A percentile compares a stretch with the other conserved stretches of the same genome.
These are phyloP conservation scores for Clinocottus analis DNA, from an alignment of 2,113 vertebrate species.

Conservation along the genomic window DNA sequence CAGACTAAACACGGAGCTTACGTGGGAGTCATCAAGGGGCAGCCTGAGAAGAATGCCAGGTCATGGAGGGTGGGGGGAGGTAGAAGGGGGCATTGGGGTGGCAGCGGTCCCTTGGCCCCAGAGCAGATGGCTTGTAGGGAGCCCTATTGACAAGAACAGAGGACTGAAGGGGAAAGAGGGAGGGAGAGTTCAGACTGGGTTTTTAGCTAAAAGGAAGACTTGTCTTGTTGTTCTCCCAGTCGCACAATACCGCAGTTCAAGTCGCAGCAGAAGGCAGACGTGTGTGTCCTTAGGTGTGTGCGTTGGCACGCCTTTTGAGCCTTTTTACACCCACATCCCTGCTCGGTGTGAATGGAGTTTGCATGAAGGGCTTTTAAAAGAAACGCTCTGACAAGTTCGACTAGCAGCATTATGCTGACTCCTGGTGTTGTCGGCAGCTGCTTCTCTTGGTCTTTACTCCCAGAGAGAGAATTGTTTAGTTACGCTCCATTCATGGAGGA, in stretches of 20 bases:
- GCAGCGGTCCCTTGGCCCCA: slow-evolving; percentile 59
- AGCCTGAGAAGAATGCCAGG: slow-evolving; percentile 74
- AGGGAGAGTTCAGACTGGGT: slow-evolving; percentile 59
- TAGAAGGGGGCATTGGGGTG: slow-evolving; percentile 57
- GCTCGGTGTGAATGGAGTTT: slow-evolving; percentile 68
- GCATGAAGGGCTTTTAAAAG: slow-evolving; percentile 62
- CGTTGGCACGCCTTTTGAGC: slow-evolving; percentile 55
- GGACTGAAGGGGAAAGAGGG: slow-evolving; percentile 51
- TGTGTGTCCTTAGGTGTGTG: slow-evolving; percentile 62
- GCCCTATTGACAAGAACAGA: slow-evolving; percentile 68
- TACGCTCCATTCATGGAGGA: slow-evolving; percentile 19
- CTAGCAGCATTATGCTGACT: slow-evolving; percentile 65
- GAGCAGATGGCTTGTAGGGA: slow-evolving; percentile 77
- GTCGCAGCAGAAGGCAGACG: slow-evolving; percentile 71
- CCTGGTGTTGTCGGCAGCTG: slow-evolving; percentile 60
- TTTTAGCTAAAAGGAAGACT: slow-evolving; percentile 74
- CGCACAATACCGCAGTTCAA: slow-evolving; percentile 69
- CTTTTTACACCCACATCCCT: slow-evolving; percentile 40
- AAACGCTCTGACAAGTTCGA: slow-evolving; percentile 72
- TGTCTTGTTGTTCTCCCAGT: slow-evolving; percentile 67
- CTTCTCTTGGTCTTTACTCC: slow-evolving; percentile 42
- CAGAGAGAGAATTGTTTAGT: slow-evolving; percentile 47
- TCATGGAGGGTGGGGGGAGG: slow-evolving; percentile 69
- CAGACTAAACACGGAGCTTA: slow-evolving; percentile 75
- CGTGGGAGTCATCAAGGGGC: slow-evolving; percentile 67